Conservation (phyloP, 2,797 vertebrate genomes). For the Fringilla coelebs region DNA sequence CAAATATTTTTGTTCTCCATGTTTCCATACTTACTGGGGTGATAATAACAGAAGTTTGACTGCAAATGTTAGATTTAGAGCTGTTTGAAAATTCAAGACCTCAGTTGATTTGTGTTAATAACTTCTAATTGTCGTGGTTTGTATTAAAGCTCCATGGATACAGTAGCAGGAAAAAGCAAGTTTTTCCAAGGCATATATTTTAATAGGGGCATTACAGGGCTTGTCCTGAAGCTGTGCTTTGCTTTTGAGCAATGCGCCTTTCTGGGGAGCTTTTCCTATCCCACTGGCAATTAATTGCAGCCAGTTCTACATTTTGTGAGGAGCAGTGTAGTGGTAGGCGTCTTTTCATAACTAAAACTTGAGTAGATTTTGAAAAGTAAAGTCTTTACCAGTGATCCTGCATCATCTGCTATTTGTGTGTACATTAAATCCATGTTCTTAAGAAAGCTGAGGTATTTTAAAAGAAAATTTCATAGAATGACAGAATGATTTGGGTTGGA, state of each 20-base stretch:
- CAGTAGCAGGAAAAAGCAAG: neutral
- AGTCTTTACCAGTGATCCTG: neutral
- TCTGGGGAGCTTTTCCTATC: neutral
- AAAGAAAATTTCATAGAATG: neutral
- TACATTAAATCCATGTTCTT: neutral
- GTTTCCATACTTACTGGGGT: neutral
- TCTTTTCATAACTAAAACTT: neutral
- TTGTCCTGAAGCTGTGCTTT: neutral
- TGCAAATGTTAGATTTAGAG: neutral
- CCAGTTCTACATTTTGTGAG: neutral
- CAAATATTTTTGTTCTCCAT: neutral
- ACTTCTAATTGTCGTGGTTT: neutral
- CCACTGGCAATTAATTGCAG: neutral
- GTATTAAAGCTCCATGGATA: neutral
- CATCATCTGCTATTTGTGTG: fast-evolving
- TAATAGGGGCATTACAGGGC: neutral
- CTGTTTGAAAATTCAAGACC: neutral
- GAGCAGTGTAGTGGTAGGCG: neutral
- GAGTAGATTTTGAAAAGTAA: neutral
- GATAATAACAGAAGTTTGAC: neutral
- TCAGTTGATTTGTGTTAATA: neutral
- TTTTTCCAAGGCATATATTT: neutral
- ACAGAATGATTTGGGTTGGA: neutral
- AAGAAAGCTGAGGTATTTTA: neutral
- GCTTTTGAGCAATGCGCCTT: neutral